Percentiles rank a stretch among this genome's conserved stretches.
Conservation (phyloP, 1,140 invertebrate species). For the Cyclina sinensis region DNA sequence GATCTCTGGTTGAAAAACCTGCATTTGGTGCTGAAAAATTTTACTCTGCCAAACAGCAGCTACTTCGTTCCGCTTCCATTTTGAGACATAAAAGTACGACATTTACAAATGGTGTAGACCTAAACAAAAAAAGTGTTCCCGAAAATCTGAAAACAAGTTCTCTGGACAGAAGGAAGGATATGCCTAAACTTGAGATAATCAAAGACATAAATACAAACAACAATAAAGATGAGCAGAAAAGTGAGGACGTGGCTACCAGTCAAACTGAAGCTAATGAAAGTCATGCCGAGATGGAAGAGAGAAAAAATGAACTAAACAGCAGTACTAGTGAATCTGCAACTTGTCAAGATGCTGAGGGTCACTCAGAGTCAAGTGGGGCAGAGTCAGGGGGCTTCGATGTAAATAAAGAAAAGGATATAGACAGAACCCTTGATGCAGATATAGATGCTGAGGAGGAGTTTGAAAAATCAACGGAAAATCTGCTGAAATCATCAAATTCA, state of each 20-base stretch:
- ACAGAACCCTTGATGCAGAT: slow-evolving; percentile 59
- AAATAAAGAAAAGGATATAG: slow-evolving; percentile 46
- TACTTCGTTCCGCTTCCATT: slow-evolving; percentile 59
- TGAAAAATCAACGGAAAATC: slow-evolving; percentile 14
- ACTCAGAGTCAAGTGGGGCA: neutral
- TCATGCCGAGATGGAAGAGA: neutral
- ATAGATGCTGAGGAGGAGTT: slow-evolving; percentile 57
- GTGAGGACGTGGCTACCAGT: neutral
- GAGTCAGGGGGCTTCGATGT: neutral
- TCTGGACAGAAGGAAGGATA: slow-evolving; percentile 54
- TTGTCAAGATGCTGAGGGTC: neutral
- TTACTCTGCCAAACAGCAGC: slow-evolving; percentile 48
- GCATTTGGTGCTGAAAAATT: slow-evolving; percentile 52
- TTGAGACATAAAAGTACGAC: slow-evolving; percentile 49
- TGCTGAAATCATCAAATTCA: neutral
- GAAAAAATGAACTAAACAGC: slow-evolving; percentile 26
- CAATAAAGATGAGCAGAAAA: neutral
- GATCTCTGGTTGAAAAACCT: slow-evolving; percentile 56
- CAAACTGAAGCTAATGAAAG: neutral
- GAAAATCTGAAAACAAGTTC: slow-evolving; percentile 49
- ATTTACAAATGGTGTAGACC: neutral
- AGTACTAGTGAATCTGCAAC: slow-evolving; percentile 7
- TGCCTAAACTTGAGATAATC: slow-evolving; percentile 37
- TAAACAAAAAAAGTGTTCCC: neutral
- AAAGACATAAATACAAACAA: slow-evolving; percentile 14